Base-by-base conservation (phyloP, 1,140 invertebrate genomes). In the Temnothorax curvispinosus region DNA sequence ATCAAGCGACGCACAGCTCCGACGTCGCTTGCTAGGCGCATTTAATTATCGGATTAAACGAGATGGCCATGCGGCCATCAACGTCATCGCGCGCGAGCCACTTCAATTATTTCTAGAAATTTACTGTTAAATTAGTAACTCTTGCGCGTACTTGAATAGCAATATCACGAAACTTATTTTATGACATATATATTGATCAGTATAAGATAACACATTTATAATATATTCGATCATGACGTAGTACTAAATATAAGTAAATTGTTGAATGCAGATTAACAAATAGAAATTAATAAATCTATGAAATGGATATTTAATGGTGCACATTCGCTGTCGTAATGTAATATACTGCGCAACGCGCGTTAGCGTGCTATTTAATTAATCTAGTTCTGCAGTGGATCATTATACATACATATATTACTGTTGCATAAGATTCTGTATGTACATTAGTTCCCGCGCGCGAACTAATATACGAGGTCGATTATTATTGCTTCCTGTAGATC, bases 41-140 rank as follows among this genome's bases (percentile, higher is more conserved):
- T 87, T 88, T 71, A 88, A 88, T 87, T 88, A 75, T 84, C 21
- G 69, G 75, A 87, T 87, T 87, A 88, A 65, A 80, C 56, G 77
- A 52, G 56, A 72, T 58, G 44, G 32, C 15, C 52, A 21, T 58
- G 47, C 56, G 52, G 13, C 32, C 44, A 18, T 65, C 58, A 56
- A 74, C 75, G 67, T 58, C 27, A 38, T 38, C 44, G 15, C 13
- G 2, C 15, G 41, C 3, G 15, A 44, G 38, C 11, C 32, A 50
- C 60, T 35, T 38, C 64, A 15, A 69, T 69, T 69, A 67, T 15
- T 80, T 67, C 77, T 67, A 65, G 47, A 35, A 69, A 54, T 80
- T 67, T 69, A 21, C 35, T 15, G 13, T 8, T 54, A 32, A 80
- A 67, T 67, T 52, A 38, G 32, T 38, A 41, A 69, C 8, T 69